Conservation (phyloP, 2,113 vertebrate species). For the Cebidichthys violaceus region DNA sequence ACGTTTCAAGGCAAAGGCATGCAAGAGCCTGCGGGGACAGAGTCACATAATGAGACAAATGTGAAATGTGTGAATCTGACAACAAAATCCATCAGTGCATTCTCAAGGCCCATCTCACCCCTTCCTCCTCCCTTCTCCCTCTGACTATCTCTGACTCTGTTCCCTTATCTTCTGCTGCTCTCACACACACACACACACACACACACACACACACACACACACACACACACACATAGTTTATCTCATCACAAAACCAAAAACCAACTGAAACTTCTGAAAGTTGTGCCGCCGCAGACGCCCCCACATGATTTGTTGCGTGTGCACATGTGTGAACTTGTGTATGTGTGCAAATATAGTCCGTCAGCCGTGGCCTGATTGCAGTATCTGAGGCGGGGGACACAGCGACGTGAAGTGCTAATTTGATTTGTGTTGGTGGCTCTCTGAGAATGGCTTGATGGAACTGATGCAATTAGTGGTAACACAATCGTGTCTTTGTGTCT, state of each 20-base stretch:
- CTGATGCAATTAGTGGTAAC: constrained; percentile 80
- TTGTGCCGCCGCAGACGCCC: constrained; percentile 34
- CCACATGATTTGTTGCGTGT: constrained; percentile 28
- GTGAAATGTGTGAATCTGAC: constrained; percentile 69
- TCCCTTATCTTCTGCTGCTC: constrained; percentile 61
- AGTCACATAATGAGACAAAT: constrained; percentile 68
- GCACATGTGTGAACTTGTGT: constrained; percentile 28
- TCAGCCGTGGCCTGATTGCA: constrained; percentile 70
- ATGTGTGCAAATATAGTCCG: constrained; percentile 47
- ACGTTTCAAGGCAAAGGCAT: constrained; percentile 52
- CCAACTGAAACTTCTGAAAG: constrained; percentile 59
- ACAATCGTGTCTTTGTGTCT: constrained; percentile 49
- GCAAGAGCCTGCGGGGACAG: constrained; percentile 55
- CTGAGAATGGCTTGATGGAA: constrained; percentile 67
- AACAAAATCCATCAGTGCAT: constrained; percentile 68
- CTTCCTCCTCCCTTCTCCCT: constrained; percentile 34
- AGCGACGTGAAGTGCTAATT: constrained; percentile 70
- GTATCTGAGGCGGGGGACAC: constrained; percentile 68
- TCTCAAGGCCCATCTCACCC: constrained; percentile 55
- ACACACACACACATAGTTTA: constrained; percentile 54
- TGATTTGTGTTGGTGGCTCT: constrained; percentile 76
- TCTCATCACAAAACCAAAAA: constrained; percentile 65
- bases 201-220: constrained; percentile 49
- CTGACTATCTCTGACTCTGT: constrained; percentile 41
- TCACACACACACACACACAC: constrained; percentile 54